Evolutionary conservation across 2,888 invertebrate genomes (phyloP).

Genomic region (Drosophila mimica): DNA sequence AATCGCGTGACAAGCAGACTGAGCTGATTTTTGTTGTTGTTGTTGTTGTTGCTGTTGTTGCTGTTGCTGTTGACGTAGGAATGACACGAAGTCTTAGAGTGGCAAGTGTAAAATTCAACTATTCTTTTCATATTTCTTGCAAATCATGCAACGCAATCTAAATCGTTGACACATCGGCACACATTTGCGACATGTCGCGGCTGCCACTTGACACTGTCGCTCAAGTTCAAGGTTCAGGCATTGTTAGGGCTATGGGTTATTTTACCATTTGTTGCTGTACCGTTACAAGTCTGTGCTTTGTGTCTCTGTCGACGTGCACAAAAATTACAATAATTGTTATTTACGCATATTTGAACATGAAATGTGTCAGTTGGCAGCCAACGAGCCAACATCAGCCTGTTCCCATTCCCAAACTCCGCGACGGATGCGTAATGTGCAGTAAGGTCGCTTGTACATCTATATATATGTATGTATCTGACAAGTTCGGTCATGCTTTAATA

Average conservation of each 20-base stretch:
- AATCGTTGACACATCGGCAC: constrained; percentile 75
- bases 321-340: constrained; percentile 78
- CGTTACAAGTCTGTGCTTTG: constrained; percentile 67
- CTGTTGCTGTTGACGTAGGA: constrained; percentile 17
- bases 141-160: constrained; percentile 78
- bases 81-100: constrained; percentile 40
- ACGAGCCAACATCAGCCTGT: constrained; percentile 46
- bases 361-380: constrained; percentile 71
- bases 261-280: constrained; percentile 24
- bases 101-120: constrained; percentile 74
- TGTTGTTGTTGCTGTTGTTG: constrained; percentile 2
- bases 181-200: constrained; percentile 42
- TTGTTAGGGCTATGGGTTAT: constrained; percentile 47
- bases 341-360: constrained; percentile 78
- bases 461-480: constrained; percentile 27
- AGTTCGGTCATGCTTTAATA: constrained; percentile 61
- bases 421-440: constrained; percentile 69
- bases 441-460: constrained; percentile 39
- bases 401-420: constrained; percentile 15
- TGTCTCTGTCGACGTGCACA: constrained; percentile 44
- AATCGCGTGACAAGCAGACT: constrained; percentile 76
- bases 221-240: constrained; percentile 74
- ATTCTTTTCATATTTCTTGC: constrained; percentile 81
- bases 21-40: constrained; percentile 49
- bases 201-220: constrained; percentile 62